These are phyloP conservation scores for Phasia obesa DNA, from an alignment of 2,888 invertebrate genomes.

Conservation along the genomic window DNA sequence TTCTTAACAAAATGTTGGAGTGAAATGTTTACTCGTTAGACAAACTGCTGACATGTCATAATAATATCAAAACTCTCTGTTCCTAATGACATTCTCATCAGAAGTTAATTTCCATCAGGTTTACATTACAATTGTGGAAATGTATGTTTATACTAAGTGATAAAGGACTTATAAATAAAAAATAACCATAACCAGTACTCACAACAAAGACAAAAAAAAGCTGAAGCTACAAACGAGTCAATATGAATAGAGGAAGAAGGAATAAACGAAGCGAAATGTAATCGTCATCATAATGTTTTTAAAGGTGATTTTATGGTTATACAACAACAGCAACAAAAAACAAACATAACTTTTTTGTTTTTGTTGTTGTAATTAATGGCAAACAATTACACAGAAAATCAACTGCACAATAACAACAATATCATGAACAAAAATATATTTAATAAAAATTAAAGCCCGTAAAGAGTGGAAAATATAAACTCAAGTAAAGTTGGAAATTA, in stretches of 20 bases:
- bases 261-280: conserved; percentile 59
- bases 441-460: conserved; percentile 13
- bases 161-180: conserved; percentile 71
- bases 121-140: background rate
- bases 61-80: background rate
- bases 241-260: conserved; percentile 14
- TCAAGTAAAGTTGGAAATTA: conserved; percentile 50
- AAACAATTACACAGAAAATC: conserved; percentile 78
- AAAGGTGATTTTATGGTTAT: conserved; percentile 68
- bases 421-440: conserved; percentile 15
- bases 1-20: too few relatives aligned
- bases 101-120: conserved; percentile 1
- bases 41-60: background rate
- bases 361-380: conserved; percentile 78
- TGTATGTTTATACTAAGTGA: conserved; percentile 20
- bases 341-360: background rate
- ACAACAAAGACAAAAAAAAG: too few relatives aligned
- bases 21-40: background rate
- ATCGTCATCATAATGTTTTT: conserved; percentile 66
- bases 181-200: conserved; percentile 69
- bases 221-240: conserved; percentile 24
- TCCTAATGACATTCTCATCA: background rate
- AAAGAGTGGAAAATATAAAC: conserved; percentile 15
- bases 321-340: conserved; percentile 32
- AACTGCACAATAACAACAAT: conserved; percentile 62